Evolutionary conservation across 2,888 invertebrate species (phyloP), one percentile per base, ranked within the genome.

Genomic region (Hypsopygia costalis): DNA sequence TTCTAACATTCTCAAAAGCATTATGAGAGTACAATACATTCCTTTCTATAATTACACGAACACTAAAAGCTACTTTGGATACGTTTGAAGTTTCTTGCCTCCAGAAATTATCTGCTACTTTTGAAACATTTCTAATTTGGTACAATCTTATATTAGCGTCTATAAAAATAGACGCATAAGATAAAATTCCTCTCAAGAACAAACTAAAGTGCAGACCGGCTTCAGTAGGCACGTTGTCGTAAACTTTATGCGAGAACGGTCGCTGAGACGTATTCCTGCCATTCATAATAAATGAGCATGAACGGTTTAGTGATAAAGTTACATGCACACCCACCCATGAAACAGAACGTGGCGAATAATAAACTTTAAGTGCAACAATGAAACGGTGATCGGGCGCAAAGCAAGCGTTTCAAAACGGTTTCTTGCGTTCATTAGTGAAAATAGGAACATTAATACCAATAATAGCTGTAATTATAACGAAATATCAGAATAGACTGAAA

Each of bases 261-360:
- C 43, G 47, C 52, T 48, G 44, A 46, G 44, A 34, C 47, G 41
- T 62, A 56, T 52, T 58, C 52, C 54, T 57, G 52, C 43, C 64
- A 66, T 73, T 69, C 68, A 75, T 71, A 64, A 66, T 67, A 61
- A 57, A 75, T 59, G 58, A 60, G 55, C 40, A 52, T 62, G 57
- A 69, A 64, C 52, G 53, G 34, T 46, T 39, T 38, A 44, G 48
- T 51, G 55, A 67, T 62, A 63, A 61, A 60, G 55, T 45, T 61
- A 49, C 53, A 59, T 54, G 55, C 55, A 56, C 52, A 44, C 39
- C 32, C 43, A 38, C 36, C 40, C 43, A 43, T 46, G 49, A 39
- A 51, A 51, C 43, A 44, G 44, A 48, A 44, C 34, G 42, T 39
- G 6, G 35, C 36, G 43, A 41, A 40, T 31, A 31, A 31, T 50